These are phyloP conservation scores for Aptenodytes patagonicus DNA, from an alignment of 2,113 vertebrate species.

Conservation along the genomic window DNA sequence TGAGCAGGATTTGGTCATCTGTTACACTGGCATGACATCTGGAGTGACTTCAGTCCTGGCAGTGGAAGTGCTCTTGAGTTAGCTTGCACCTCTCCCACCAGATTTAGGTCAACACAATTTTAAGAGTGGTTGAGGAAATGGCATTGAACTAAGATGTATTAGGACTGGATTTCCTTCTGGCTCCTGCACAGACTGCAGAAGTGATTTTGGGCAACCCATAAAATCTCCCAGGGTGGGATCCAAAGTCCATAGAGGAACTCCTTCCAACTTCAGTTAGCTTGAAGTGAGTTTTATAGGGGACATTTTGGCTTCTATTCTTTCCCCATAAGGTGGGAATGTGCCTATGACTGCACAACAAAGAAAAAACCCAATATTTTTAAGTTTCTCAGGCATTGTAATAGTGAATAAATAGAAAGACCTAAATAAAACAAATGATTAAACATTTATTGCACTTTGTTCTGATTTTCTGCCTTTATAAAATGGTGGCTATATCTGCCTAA, in stretches of 20 bases:
- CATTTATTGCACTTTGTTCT: neutral
- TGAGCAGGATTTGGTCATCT: neutral
- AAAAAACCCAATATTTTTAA: neutral
- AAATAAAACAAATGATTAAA: neutral
- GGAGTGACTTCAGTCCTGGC: neutral
- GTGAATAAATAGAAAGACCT: neutral
- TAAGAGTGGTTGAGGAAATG: neutral
- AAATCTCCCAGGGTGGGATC: neutral
- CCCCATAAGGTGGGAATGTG: neutral
- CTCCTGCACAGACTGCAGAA: fast-evolving
- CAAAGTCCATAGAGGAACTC: neutral
- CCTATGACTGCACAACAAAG: neutral
- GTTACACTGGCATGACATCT: neutral
- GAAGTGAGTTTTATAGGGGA: neutral
- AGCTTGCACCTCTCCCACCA: neutral
- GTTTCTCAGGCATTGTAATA: neutral
- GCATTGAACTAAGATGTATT: neutral
- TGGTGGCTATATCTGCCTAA: neutral
- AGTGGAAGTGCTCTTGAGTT: neutral
- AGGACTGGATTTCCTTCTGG: neutral
- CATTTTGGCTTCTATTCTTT: neutral
- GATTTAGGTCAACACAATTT: neutral
- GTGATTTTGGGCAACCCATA: neutral
- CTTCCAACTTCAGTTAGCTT: neutral
- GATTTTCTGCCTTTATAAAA: neutral